Evolutionary conservation across 2,113 vertebrate species (phyloP), one percentile per base, ranked within the genome.

Genomic region (Callocephalon fimbriatum): DNA sequence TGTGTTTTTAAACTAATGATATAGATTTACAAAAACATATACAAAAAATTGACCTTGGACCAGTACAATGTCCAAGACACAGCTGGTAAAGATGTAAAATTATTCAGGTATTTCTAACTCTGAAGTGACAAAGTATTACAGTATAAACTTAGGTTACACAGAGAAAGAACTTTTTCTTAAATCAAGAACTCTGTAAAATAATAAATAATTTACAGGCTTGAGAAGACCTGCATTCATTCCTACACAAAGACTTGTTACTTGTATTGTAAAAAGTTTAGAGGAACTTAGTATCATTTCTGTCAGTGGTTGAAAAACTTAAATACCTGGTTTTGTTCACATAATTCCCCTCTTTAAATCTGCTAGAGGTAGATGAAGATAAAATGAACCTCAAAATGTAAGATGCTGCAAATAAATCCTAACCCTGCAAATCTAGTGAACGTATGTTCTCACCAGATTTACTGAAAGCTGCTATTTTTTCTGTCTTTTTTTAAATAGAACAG

Each of bases 351-450:
- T 85, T 47, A 87, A 87, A 89, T 75, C 53, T 91, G 74, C 61
- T 20, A 65, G 91, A 96, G 94, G 92, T 87, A 97, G 94, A 85
- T 70, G 73, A 92, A 94, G 68, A 87, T 70, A 81, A 92, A 94
- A 80, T 2, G 12, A 90, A 65, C 47, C 31, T 32, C 71, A 27
- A 45, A 68, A 88, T n/a, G 27, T 67, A 86, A 86, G 91, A 93
- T 78, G 88, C 73, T 76, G 86, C 83, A 92, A 87, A 92, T 92
- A 53, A 80, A 87, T 79, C 89, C 76, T 73, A 94, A 87, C 40
- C 88, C 65, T 50, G 53, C 58, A 71, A 89, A 91, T 91, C 86
- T 45, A 78, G 73, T 0, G 29, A 96, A 70, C 93, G 72, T 92
- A 93, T 88, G 92, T 74, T 86, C 87, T 68, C 91, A 79, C 86